Conservation (phyloP, 2,888 invertebrate genomes). For the Polia nebulosa region DNA sequence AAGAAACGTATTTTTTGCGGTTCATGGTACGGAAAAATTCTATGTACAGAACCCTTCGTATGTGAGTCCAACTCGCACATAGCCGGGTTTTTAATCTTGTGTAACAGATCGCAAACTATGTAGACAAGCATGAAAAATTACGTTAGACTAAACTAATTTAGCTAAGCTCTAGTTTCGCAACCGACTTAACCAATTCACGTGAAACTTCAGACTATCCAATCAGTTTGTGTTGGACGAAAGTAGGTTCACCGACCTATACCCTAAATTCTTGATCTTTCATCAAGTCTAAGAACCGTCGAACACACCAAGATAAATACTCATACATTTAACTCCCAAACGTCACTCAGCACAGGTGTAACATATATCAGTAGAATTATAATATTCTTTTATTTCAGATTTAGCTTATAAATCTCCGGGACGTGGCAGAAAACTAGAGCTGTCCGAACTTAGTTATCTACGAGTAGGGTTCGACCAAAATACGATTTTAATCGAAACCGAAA, state of each 20-base stretch:
- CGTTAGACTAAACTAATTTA: too few species aligned
- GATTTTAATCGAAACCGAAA: neutral
- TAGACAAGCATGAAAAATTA: too few species aligned
- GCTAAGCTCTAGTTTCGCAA: too few species aligned
- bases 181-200: too few species aligned
- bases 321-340: conserved; percentile 51
- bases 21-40: too few species aligned
- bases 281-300: neutral
- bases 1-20: too few species aligned
- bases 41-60: too few species aligned
- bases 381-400: conserved; percentile 77
- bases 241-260: neutral
- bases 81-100: too few species aligned
- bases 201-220: neutral
- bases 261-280: neutral
- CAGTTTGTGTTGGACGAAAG: neutral
- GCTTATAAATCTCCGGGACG: conserved; percentile 74
- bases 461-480: neutral
- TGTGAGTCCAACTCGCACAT: too few species aligned
- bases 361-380: conserved; percentile 74
- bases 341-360: conserved; percentile 72
- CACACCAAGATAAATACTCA: neutral
- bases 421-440: conserved; percentile 71
- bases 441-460: conserved; percentile 68
- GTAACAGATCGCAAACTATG: too few species aligned